Evolutionary conservation across 1,140 invertebrate genomes (phyloP), one percentile per base, ranked within the genome.

Genomic region (Drosophila funebris): DNA sequence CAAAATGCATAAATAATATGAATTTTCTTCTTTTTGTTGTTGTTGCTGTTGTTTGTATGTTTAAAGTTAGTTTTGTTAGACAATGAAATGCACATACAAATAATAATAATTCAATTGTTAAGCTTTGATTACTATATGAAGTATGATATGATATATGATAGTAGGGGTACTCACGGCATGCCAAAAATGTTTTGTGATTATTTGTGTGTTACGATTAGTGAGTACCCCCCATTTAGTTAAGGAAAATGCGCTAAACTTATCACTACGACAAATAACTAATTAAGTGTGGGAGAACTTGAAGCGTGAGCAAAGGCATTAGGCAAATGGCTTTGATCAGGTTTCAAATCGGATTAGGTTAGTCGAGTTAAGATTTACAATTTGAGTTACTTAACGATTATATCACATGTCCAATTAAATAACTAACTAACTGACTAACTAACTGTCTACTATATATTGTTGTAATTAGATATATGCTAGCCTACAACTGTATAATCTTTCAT

Each of bases 311-410:
- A n/a, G n/a, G n/a, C n/a, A n/a, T n/a, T n/a, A n/a, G n/a, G n/a
- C n/a, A n/a, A n/a, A n/a, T n/a, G n/a, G n/a, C n/a, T n/a, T n/a
- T n/a, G n/a, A n/a, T n/a, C n/a, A n/a, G n/a, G n/a, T n/a, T n/a
- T n/a, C n/a, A n/a, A n/a, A n/a, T n/a, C n/a, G n/a, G n/a, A n/a
- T n/a, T n/a, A n/a, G n/a, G 60, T 56, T 46, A 46, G 52, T 58
- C 24, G 37, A 48, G 53, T 53, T 66, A 66, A 39, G 57, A 66
- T 81, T 58, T 77, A 85, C 82, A 85, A 85, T 87, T 87, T 58
- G 43, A 74, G 74, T 85, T 85, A 85, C 81, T 87, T 85, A 85
- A 64, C 33, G 44, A 63, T 71, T 85, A 88, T 85, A 88, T 85
- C 82, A 85, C 83, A 85, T 85, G 48, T 33, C 43, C 68, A 57